Percentiles rank a stretch among this genome's conserved stretches.
Conservation (phyloP, 1,140 invertebrate genomes). For the Doryteuthis pealeii region DNA sequence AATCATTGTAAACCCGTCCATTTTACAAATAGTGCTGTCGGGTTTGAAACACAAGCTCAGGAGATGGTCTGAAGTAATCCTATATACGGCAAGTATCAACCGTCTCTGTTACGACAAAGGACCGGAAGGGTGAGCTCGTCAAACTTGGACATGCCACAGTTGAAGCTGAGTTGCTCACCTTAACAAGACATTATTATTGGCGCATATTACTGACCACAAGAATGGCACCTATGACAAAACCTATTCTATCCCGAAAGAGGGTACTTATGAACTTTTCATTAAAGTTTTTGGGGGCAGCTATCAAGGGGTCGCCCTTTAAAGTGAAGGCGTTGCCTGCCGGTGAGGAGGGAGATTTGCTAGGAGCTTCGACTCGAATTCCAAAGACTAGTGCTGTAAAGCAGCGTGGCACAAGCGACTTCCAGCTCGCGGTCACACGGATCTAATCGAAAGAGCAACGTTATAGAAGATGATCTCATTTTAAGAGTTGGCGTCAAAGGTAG, state of each 20-base stretch:
- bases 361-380: slow-evolving; percentile 43
- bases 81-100: slow-evolving; percentile 50
- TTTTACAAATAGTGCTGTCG: slow-evolving; percentile 60
- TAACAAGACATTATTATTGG: slow-evolving; percentile 35
- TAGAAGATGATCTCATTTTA: slow-evolving; percentile 61
- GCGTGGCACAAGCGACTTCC: slow-evolving; percentile 55
- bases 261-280: slow-evolving; percentile 58
- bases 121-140: slow-evolving; percentile 58
- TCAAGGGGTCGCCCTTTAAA: slow-evolving; percentile 63
- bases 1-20: slow-evolving; percentile 54
- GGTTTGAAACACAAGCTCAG: slow-evolving; percentile 60
- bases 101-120: slow-evolving; percentile 60
- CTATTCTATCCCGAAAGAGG: slow-evolving; percentile 58
- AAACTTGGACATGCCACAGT: slow-evolving; percentile 49
- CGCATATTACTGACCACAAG: slow-evolving; percentile 60
- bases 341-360: slow-evolving; percentile 28
- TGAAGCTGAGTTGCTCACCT: slow-evolving; percentile 40
- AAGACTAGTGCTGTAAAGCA: slow-evolving; percentile 53
- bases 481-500: slow-evolving; percentile 63
- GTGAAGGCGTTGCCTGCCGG: slow-evolving; percentile 44
- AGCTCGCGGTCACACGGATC: slow-evolving; percentile 60
- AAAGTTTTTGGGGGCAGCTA: slow-evolving; percentile 60
- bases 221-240: slow-evolving; percentile 63
- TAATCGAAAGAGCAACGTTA: slow-evolving; percentile 57
- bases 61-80: slow-evolving; percentile 59